Conservation (phyloP, 2,797 vertebrate species). For the Sitta carolinensis region DNA sequence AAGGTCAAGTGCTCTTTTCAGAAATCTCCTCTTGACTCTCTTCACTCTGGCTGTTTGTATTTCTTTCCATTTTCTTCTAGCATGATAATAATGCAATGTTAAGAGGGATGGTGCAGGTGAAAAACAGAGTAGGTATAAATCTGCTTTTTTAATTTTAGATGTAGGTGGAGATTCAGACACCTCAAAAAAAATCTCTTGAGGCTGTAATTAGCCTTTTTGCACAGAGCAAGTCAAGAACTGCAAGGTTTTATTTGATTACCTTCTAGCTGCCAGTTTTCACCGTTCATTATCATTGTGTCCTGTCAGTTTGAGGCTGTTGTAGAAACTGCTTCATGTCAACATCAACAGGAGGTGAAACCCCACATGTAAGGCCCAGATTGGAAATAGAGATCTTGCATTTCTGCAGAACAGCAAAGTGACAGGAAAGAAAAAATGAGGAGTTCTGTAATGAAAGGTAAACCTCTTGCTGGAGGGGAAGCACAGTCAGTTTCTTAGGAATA, state of each 20-base stretch:
- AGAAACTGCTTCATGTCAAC: neutral
- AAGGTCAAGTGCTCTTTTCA: conserved; percentile 11
- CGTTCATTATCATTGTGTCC: neutral
- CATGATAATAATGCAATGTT: neutral
- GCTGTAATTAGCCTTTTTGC: neutral
- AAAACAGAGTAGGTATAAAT: neutral
- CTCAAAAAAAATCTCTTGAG: neutral
- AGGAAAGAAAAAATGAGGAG: neutral
- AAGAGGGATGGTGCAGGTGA: neutral
- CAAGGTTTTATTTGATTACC: neutral
- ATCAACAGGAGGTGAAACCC: neutral
- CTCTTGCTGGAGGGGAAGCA: neutral
- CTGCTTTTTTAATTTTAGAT: neutral
- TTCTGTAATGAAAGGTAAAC: neutral
- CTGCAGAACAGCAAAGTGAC: neutral
- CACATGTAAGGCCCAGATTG: neutral
- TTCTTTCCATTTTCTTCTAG: neutral
- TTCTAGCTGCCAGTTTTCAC: neutral
- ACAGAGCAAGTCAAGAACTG: neutral
- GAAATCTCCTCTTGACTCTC: neutral
- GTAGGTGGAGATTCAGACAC: neutral
- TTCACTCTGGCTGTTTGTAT: neutral
- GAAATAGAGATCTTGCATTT: neutral
- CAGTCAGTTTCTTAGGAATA: neutral
- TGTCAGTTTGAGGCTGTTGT: neutral